Evolutionary conservation across 2,888 invertebrate species (phyloP), one percentile per base, ranked within the genome.

Genomic region (Pyrrhosoma nymphula): DNA sequence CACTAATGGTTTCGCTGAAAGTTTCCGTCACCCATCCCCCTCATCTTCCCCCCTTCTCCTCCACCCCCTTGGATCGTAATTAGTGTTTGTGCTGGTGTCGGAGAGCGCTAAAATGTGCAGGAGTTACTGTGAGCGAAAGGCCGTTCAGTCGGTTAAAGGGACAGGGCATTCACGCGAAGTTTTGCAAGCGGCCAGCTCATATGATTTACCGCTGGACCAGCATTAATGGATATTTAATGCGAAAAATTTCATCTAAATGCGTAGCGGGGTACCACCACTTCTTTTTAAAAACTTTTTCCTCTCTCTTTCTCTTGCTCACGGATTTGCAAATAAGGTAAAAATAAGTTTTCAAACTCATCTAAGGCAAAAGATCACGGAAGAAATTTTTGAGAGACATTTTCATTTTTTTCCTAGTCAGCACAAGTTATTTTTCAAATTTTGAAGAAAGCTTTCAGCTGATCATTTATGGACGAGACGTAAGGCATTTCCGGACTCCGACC

Each of bases 151-250:
- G 82, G 30, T 82, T 82, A 14, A 35, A 16, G 3, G 35, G 23
- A 35, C 30, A 18, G 82, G 47, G 63, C 39, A 16, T 20, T 3
- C 26, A 69, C 56, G 35, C 69, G 63, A 69, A 93, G 69, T 93
- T 47, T 93, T 75, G 69, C 63, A 47, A 47, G 69, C 23, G 39
- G 47, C 93, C 23, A 35, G 39, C n/a, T 26, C 39, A n/a, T 47
- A 69, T 93, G 93, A 93, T 47, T 93, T 47, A 93, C 69, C n/a
- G 69, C 39, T 18, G 69, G 39, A 14, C 47, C n/a, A 39, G 26
- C 93, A 69, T 69, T 93, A 93, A 93, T 93, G 93, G 69, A 93
- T 69, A 93, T 69, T 93, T 75, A 93, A 93, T 69, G 69, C 69
- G 69, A 93, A 26, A 47, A 93, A 63, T 69, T 82, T 35, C 14